Evolutionary conservation across 1,140 invertebrate species (phyloP).

Genomic region (Rhizoglyphus robini): DNA sequence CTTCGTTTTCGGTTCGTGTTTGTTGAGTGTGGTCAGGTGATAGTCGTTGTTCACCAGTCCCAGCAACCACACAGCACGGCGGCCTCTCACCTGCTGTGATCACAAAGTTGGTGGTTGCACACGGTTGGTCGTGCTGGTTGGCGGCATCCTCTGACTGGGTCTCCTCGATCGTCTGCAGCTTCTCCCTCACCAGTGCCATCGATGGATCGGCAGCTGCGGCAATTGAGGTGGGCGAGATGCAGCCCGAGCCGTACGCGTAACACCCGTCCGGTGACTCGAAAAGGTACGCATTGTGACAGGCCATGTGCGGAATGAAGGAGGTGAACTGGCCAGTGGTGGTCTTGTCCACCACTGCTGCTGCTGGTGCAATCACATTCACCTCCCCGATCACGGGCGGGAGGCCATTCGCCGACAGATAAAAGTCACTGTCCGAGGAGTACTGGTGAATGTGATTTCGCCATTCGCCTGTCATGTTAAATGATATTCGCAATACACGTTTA

Average conservation of each 20-base stretch:
- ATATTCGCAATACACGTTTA: too few relatives aligned
- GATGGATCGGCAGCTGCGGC: background rate
- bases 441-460: slow-evolving; percentile 13
- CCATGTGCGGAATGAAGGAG: background rate
- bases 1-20: background rate
- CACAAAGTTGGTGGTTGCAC: too few relatives aligned
- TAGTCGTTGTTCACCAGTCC: too few relatives aligned
- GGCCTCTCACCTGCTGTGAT: too few relatives aligned
- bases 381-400: background rate
- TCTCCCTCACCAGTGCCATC: slow-evolving; percentile 6
- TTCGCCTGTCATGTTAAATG: slow-evolving; percentile 9
- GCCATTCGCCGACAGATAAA: background rate
- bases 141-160: slow-evolving; percentile 4
- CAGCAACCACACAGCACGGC: too few relatives aligned
- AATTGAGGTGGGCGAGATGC: background rate
- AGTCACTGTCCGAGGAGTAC: slow-evolving; percentile 12
- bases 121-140: too few relatives aligned
- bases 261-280: slow-evolving; percentile 5
- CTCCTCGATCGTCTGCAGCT: slow-evolving; percentile 12
- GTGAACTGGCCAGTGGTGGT: background rate
- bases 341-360: background rate
- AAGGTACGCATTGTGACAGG: background rate
- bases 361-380: background rate
- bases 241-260: background rate
- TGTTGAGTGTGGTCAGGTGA: background rate